Conservation (phyloP, 2,888 invertebrate species). For the Synergus itoensis region DNA sequence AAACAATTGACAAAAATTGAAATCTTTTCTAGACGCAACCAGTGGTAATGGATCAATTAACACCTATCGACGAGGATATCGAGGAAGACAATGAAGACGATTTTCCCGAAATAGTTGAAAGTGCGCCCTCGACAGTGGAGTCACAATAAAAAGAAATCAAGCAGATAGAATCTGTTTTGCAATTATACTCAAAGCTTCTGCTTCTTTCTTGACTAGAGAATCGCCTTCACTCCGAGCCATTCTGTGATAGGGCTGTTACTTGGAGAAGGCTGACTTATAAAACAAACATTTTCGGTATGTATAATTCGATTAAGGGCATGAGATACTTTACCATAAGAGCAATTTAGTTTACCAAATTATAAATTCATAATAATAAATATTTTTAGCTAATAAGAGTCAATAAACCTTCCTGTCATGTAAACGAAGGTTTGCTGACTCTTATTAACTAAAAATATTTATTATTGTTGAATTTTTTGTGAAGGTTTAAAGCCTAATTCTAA, state of each 20-base stretch:
- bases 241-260: slow-evolving; percentile 72
- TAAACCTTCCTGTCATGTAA: no score
- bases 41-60: slow-evolving; percentile 85
- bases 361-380: no score
- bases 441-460: no score
- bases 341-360: no score
- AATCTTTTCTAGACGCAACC: slow-evolving; percentile 79
- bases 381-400: no score
- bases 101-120: slow-evolving; percentile 88
- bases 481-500: no score
- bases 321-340: no score
- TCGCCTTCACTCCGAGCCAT: slow-evolving; percentile 74
- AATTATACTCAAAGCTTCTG: slow-evolving; percentile 65
- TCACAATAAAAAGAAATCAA: slow-evolving; percentile 80
- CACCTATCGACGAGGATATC: slow-evolving; percentile 88
- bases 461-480: no score
- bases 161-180: slow-evolving; percentile 88
- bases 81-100: slow-evolving; percentile 87
- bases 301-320: no score
- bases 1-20: neutral
- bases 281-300: no score
- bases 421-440: no score
- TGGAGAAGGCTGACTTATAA: slow-evolving; percentile 44
- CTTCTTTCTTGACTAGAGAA: slow-evolving; percentile 53
- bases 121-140: slow-evolving; percentile 81